A percentile compares a stretch with the other conserved stretches of the same genome.
These are phyloP conservation scores for Eulemur macaco DNA, from an alignment of 2,113 vertebrate species.

Conservation along the genomic window DNA sequence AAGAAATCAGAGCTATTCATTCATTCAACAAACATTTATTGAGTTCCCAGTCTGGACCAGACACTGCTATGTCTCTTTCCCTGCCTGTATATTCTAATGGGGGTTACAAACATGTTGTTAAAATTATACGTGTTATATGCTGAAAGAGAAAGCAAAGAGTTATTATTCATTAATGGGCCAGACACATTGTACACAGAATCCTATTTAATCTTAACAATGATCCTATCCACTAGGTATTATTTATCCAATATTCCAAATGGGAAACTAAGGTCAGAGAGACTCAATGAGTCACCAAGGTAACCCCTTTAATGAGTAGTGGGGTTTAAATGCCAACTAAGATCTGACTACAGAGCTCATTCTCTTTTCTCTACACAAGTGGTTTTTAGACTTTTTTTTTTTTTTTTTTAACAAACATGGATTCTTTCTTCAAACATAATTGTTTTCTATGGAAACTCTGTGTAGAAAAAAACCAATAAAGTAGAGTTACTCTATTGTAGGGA, in stretches of 20 bases:
- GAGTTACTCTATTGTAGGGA: neutral
- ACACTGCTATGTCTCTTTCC: neutral
- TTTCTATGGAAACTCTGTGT: neutral
- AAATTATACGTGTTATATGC: neutral
- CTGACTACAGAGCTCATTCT: neutral
- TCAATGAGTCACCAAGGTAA: neutral
- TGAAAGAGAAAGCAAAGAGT: neutral
- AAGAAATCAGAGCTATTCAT: constrained; percentile 43
- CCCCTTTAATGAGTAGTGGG: neutral
- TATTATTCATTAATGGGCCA: neutral
- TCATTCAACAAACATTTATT: neutral
- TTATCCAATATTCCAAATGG: neutral
- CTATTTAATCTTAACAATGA: neutral
- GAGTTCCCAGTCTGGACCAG: neutral
- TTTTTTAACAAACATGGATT: neutral
- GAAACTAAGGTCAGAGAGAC: neutral
- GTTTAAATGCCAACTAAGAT: neutral
- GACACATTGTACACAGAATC: neutral
- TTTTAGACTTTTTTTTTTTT: neutral
- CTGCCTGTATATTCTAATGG: neutral
- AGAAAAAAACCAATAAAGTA: neutral
- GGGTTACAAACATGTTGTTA: neutral
- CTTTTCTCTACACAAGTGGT: neutral
- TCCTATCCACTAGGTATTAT: neutral
- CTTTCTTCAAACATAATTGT: neutral